Evolutionary conservation across 1,140 invertebrate species (phyloP).

Genomic region (Drosophila santomea): DNA sequence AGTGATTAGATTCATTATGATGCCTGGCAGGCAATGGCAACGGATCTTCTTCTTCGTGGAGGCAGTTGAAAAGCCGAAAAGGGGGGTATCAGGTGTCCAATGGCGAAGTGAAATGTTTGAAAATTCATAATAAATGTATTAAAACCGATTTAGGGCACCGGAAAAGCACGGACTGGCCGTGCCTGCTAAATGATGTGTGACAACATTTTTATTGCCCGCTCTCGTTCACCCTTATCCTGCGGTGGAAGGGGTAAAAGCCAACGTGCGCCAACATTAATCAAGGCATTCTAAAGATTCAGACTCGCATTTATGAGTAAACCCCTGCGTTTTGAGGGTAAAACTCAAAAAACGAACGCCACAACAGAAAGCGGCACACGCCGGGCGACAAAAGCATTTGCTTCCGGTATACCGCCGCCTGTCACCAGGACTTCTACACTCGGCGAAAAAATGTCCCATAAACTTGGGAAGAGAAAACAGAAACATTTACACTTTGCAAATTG

Average conservation of each 20-base stretch:
- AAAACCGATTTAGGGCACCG: conserved; percentile 9
- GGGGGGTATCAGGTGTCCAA: conserved; percentile 62
- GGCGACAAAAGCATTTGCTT: conserved; percentile 78
- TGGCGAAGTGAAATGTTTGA: conserved; percentile 40
- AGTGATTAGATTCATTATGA: conserved; percentile 85
- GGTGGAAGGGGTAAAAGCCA: conserved; percentile 69
- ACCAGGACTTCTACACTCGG: not conserved
- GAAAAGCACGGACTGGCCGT: conserved; percentile 20
- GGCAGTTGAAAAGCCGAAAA: not conserved
- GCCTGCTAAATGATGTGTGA: conserved; percentile 75
- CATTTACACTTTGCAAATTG: no score
- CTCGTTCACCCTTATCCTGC: not conserved
- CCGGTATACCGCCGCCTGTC: conserved; percentile 72
- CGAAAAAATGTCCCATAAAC: not conserved
- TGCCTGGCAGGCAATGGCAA: conserved; percentile 71
- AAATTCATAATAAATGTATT: conserved; percentile 42
- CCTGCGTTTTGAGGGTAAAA: conserved; percentile 77
- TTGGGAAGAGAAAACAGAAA: no score
- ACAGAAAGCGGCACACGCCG: conserved; percentile 70
- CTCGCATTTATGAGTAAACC: conserved; percentile 53
- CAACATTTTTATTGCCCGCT: conserved; percentile 74
- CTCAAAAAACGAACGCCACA: conserved; percentile 50
- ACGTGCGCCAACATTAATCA: conserved; percentile 81
- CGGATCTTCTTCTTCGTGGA: conserved; percentile 13
- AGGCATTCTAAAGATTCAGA: conserved; percentile 60